Base-by-base conservation (phyloP, 2,888 invertebrate genomes). In the Electrophaes corylata region DNA sequence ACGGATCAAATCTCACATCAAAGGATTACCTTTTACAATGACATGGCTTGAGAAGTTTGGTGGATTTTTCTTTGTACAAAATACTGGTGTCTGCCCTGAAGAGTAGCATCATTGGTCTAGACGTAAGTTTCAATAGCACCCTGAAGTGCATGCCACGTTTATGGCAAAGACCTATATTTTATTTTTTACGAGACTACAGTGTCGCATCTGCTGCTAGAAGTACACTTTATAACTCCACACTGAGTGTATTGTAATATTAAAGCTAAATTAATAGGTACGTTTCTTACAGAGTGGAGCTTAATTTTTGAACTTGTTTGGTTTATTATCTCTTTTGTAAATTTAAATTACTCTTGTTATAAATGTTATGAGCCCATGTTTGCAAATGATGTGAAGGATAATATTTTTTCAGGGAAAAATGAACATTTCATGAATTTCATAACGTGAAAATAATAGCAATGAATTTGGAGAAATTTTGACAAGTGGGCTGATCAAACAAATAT, bases 41-140 rank as follows among this genome's bases (percentile, higher is more conserved):
- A 54, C 62, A 61, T 61, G 51, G 65, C 60, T 69, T 69, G 62
- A 60, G 71, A 63, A 60, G 48, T 65, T 48, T 14, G 41, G 48
- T 52, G 23, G 45, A 49, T 67, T 67, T 70, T 71, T 63, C 66
- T 66, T 62, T 59, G 58, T 66, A 57, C 64, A 62, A 66, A 69
- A 67, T 65, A 67, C 58, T 61, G 53, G 63, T 70, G 66, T 71
- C 62, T 72, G 73, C 64, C 71, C 60, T 69, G 65, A 70, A 73
- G 66, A 66, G 68, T 71, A 56, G 64, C 56, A 66, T 51, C 57
- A 54, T 59, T 52, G 78, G n/a, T 74, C 75, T 78, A 74, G 76
- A 78, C 77, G 61, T 49, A 54, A 69, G 61, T 59, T 67, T 66
- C 64, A 60, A 65, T 60, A 50, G 55, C 52, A 68, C 66, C 61